Conservation (phyloP, 2,113 vertebrate species). For the Struthidea cinerea region DNA sequence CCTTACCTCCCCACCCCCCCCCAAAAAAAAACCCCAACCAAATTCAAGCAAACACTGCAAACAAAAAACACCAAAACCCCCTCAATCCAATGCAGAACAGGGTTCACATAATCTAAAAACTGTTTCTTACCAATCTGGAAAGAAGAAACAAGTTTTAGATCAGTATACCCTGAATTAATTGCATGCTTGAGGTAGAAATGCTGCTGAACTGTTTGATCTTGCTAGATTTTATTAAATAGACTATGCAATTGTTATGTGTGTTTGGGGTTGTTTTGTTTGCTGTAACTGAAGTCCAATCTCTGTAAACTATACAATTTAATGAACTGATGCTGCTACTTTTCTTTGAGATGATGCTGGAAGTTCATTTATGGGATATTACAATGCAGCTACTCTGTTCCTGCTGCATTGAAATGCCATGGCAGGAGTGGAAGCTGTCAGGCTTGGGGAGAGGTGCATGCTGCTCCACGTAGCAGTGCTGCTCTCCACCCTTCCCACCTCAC, state of each 20-base stretch:
- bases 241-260: not conserved
- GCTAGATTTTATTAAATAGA: not conserved
- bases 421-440: not conserved
- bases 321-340: not conserved
- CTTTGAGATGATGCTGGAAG: not conserved
- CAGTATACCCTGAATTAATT: not conserved
- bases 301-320: not conserved
- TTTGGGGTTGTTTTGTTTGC: not conserved
- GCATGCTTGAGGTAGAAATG: not conserved
- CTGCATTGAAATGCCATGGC: not conserved
- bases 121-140: not conserved
- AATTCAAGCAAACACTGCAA: not conserved
- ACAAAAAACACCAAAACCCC: not conserved
- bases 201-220: not conserved
- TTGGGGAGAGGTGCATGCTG: rapidly evolving
- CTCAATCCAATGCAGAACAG: not conserved
- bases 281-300: not conserved
- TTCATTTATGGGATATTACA: not conserved
- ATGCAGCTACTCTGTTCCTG: not conserved
- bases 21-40: not conserved
- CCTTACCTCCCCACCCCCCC: rapidly evolving
- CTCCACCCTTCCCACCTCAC: not conserved
- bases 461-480: not conserved
- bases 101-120: not conserved
- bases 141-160: not conserved